phyloP scores from a whole-genome alignment of 2,113 vertebrate species.

The Oryzias woworae region DNA sequence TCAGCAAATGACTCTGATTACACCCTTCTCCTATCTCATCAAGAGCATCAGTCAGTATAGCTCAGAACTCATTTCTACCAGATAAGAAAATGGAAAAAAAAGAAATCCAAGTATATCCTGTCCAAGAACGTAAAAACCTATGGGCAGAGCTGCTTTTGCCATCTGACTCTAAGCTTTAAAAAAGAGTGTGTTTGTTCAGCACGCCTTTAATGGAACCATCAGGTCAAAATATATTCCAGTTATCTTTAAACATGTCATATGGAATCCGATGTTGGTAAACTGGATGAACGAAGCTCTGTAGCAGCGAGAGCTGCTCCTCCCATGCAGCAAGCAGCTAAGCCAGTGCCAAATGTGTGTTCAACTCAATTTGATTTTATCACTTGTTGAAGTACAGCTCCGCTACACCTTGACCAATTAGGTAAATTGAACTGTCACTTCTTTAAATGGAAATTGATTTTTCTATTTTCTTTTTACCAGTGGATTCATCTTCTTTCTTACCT shows the following conservation, averaged over 20 bases:
- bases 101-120: slow-evolving; percentile 6
- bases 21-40: slow-evolving; percentile 56
- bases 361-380: slow-evolving; percentile 27
- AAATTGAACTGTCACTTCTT: slow-evolving; percentile 58
- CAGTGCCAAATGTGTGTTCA: neutral
- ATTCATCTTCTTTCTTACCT: slow-evolving; percentile 24
- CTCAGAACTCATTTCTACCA: slow-evolving; percentile 14
- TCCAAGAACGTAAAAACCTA: slow-evolving; percentile 32
- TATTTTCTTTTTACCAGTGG: slow-evolving; percentile 11
- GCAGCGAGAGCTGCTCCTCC: neutral
- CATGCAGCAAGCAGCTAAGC: slow-evolving; percentile 3
- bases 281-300: neutral
- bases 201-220: slow-evolving; percentile 18
- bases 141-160: slow-evolving; percentile 6
- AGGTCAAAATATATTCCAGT: slow-evolving; percentile 36
- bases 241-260: slow-evolving; percentile 41
- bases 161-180: slow-evolving; percentile 45
- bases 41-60: slow-evolving; percentile 51
- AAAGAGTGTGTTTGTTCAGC: slow-evolving; percentile 31
- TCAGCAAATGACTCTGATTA: slow-evolving; percentile 50
- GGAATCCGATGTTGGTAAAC: slow-evolving; percentile 41
- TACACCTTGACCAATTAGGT: slow-evolving; percentile 34
- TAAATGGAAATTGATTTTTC: slow-evolving; percentile 42
- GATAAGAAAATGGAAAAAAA: slow-evolving; percentile 5
- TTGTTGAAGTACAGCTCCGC: slow-evolving; percentile 15